Evolutionary conservation across 2,113 vertebrate species (phyloP), one percentile per base, ranked within the genome.

Genomic region (Dinomys branickii): DNA sequence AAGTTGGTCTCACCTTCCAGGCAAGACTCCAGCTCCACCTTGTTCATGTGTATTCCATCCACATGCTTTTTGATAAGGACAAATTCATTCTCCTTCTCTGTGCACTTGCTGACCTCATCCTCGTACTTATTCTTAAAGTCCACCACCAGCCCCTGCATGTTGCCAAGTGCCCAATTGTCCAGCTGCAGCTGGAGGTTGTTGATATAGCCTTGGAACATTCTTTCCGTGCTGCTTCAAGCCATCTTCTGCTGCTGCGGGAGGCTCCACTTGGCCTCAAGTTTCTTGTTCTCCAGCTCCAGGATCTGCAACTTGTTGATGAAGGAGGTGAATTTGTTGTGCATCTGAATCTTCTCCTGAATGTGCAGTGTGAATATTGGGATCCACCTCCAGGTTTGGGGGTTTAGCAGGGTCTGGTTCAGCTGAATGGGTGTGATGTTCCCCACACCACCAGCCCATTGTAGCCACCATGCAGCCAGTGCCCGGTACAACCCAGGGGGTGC

Each of bases 11-110:
- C 99, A 0, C 98, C 98, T 96, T 99, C 99, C 96, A 99, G 98
- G 85, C 98, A 99, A 4, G 99, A 99, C 85, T 99, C 99, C 96
- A 99, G 98, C 96, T 99, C 99, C 20, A 99, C 98, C 98, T 99
- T 99, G 98, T 99, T 99, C 99, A 99, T 99, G 98, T 99, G 99
- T 30, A 99, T 99, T 96, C 99, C 99, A 73, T 99, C 99, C 89
- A 99, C 99, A 44, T 99, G 99, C 99, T 99, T 99, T 90, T 99
- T 99, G 85, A 99, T 97, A 78, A 99, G 97, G 28, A 99, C 98
- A 86, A 99, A 99, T 19, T 99, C 98, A 3, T 99, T 99, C 77
- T 99, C 99, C 98, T 98, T 98, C 85, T 99, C 98, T 3, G 98
- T 98, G 26, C 98, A 98, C 20, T 97, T 98, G 91, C 99, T 98